Percentiles rank a stretch among this genome's conserved stretches.
These are phyloP conservation scores for Masnerella sp. DNA, from an alignment of 2,888 invertebrate species.

Conservation along the genomic window DNA sequence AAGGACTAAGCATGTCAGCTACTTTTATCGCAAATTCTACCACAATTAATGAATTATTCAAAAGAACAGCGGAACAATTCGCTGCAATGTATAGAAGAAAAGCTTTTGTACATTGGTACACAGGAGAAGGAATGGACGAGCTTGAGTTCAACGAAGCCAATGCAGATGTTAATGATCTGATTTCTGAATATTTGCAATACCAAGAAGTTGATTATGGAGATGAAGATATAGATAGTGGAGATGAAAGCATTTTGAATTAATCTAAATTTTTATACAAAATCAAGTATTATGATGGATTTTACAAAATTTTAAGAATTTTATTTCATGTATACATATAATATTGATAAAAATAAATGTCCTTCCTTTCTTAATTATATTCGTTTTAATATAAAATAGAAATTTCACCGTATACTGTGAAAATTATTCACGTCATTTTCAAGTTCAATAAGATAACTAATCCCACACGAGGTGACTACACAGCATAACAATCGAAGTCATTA, in stretches of 20 bases:
- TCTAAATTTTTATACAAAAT: too few species aligned
- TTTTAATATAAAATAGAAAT: not conserved
- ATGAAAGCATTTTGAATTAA: conserved; percentile 17
- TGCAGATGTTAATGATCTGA: conserved; percentile 95
- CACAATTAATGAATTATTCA: conserved; percentile 92
- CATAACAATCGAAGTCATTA: conserved; percentile 30
- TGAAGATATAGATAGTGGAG: not conserved
- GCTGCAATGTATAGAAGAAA: conserved; percentile 97
- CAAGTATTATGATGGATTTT: too few species aligned
- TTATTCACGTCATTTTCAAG: not conserved
- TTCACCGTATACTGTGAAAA: not conserved
- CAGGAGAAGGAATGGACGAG: conserved; percentile 98
- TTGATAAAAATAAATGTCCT: conserved; percentile 1
- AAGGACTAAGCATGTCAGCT: conserved; percentile 89
- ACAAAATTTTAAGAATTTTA: too few species aligned
- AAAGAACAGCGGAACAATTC: conserved; percentile 92
- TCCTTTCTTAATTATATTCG: not conserved
- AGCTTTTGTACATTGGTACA: conserved; percentile 99
- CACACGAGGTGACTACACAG: conserved; percentile 10
- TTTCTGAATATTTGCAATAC: conserved; percentile 96
- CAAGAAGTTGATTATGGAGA: conserved; percentile 80
- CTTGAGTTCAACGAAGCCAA: conserved; percentile 98
- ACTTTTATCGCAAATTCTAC: conserved; percentile 94
- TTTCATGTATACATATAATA: too few species aligned
- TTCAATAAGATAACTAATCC: conserved; percentile 28